Evolutionary conservation across 2,888 invertebrate genomes (phyloP), one percentile per base, ranked within the genome.

Genomic region (Siphlonurus alternatus): DNA sequence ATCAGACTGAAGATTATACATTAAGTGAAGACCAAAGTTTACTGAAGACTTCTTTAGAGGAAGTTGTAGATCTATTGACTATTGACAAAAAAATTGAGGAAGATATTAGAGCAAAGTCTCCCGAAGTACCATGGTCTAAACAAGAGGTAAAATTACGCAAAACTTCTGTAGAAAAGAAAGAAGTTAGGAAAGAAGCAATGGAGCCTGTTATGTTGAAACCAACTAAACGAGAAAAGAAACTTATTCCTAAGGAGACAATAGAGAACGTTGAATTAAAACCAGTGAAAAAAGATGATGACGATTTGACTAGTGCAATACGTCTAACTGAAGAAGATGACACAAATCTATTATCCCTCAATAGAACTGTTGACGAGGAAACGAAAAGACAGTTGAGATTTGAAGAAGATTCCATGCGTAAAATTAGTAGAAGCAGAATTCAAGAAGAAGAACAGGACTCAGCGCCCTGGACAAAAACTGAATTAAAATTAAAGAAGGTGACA

Each of bases 61-160:
- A 38, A 38, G 38, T 38, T 10, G 38, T 38, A 5, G 38, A 38
- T 38, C 5, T 38, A 10, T 15, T 38, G 5, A 38, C 38, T 5
- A 15, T 38, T 10, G 38, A 56, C 7, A 56, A 56, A 5, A 56
- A 56, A n/a, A 3, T 7, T 7, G 7, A 56, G n/a, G 56, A 56
- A 56, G 15, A 10, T 10, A 61, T 51, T 20, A n/a, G n/a, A n/a
- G 56, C 54, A 59, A 68, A 67, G 69, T 56, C 66, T 68, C 1
- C 25, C 20, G 73, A 80, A 70, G n/a, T n/a, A n/a, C 80, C 83
- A 10, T 83, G 83, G 83, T 88, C 83, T 2, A 80, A 87, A 70
- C 84, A 88, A 74, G 79, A 81, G 68, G 77, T 83, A 19, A 76
- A 73, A 54, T 71, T 84, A 24, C 84, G 22, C 61, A 65, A 56